These are phyloP conservation scores for Bursaphelenchus okinawaensis DNA, from an alignment of 2,888 invertebrate species.

Conservation along the genomic window DNA sequence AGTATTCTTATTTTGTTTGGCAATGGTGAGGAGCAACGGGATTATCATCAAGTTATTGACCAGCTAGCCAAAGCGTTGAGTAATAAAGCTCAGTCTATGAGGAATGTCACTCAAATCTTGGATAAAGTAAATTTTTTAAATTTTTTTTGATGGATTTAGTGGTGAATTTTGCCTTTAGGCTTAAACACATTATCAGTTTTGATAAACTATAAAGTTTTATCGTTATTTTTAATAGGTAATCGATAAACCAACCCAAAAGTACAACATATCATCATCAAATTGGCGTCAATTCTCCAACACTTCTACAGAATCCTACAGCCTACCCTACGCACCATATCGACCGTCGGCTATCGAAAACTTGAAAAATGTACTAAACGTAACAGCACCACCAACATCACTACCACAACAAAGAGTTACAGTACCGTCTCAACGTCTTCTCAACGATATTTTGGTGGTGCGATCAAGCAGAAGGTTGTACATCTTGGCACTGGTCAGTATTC, in stretches of 20 bases:
- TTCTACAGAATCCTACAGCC: background rate
- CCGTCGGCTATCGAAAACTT: background rate
- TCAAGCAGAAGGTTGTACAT: conserved; percentile 43
- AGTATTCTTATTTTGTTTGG: background rate
- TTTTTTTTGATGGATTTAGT: background rate
- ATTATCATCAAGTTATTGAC: conserved; percentile 10
- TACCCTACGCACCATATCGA: background rate
- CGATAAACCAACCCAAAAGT: conserved; percentile 9
- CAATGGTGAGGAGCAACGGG: background rate
- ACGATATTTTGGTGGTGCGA: conserved; percentile 48
- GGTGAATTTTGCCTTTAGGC: too few relatives aligned
- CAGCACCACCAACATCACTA: background rate
- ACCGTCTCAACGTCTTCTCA: conserved; percentile 43
- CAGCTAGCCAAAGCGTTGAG: conserved; percentile 12
- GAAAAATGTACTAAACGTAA: background rate
- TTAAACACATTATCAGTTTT: too few relatives aligned
- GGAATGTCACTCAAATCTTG: conserved; percentile 67
- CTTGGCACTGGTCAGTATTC: conserved; percentile 42
- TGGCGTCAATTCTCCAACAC: background rate
- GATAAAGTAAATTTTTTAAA: conserved; percentile 69
- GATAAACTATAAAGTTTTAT: conserved; percentile 33
- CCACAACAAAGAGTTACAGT: conserved; percentile 31
- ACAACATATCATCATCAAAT: background rate
- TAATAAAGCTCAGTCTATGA: conserved; percentile 2
- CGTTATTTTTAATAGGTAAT: background rate